These are phyloP conservation scores for Poecilus cupreus DNA, from an alignment of 2,888 invertebrate genomes.

Conservation along the genomic window DNA sequence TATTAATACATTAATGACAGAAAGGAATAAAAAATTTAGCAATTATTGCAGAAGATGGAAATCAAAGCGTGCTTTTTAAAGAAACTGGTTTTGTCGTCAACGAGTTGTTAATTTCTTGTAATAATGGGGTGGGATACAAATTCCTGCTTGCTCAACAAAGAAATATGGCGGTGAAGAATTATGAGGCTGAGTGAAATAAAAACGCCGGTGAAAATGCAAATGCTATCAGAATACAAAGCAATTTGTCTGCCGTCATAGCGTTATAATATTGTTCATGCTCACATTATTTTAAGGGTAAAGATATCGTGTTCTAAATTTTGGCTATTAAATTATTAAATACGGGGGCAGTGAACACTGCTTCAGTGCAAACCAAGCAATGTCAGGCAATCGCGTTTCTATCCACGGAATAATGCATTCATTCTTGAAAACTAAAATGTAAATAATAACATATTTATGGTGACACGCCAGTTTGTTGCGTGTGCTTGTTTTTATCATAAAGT, in stretches of 20 bases:
- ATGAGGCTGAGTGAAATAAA: not conserved
- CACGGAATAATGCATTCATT: slow-evolving; percentile 40
- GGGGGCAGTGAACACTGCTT: not conserved
- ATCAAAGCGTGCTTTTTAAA: no score
- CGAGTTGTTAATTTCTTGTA: no score
- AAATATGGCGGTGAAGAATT: not conserved
- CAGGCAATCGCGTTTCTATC: not conserved
- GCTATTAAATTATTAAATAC: slow-evolving; percentile 25
- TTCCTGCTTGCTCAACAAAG: not conserved
- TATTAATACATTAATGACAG: no score
- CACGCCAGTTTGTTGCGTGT: slow-evolving; percentile 45
- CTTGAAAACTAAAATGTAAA: slow-evolving; percentile 56
- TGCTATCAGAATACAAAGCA: slow-evolving; percentile 15
- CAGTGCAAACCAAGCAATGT: not conserved
- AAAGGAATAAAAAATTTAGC: no score
- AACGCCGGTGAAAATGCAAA: not conserved
- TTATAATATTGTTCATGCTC: not conserved
- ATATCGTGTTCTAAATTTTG: slow-evolving; percentile 35
- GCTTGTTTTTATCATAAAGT: slow-evolving; percentile 36
- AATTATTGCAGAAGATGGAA: no score
- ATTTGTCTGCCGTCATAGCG: not conserved
- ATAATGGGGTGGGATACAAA: not conserved
- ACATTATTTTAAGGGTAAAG: not conserved
- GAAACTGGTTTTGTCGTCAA: no score
- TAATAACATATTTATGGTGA: slow-evolving; percentile 56